These are phyloP conservation scores for Mormyrops boulengeri DNA, from an alignment of 2,797 vertebrate genomes.

Conservation along the genomic window DNA sequence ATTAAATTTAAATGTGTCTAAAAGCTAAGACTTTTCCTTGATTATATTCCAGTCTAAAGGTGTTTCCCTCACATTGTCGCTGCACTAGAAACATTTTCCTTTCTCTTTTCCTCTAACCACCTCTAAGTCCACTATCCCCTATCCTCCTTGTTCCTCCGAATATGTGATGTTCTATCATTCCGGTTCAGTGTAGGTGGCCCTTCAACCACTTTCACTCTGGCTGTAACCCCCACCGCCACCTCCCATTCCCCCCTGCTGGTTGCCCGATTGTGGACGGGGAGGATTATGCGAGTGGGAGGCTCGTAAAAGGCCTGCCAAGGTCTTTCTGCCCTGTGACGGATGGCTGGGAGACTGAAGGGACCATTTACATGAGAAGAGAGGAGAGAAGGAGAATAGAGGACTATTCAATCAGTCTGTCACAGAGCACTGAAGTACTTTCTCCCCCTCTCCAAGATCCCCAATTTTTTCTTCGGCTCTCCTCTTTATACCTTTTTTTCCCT, in stretches of 20 bases:
- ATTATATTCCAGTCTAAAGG: not conserved
- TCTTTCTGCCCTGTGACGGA: conserved; percentile 75
- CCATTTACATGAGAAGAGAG: conserved; percentile 73
- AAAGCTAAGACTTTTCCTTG: not conserved
- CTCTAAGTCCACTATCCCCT: not conserved
- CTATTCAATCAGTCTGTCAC: conserved; percentile 67
- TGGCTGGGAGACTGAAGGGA: conserved; percentile 68
- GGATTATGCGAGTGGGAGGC: conserved; percentile 71
- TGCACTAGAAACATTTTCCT: not conserved
- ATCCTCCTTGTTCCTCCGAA: conserved; percentile 37
- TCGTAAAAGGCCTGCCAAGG: conserved; percentile 72
- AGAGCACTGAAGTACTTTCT: conserved; percentile 50
- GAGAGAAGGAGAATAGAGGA: conserved; percentile 61
- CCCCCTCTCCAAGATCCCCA: conserved; percentile 40
- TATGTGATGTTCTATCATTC: conserved; percentile 50
- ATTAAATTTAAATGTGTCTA: not conserved
- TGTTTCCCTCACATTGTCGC: not conserved
- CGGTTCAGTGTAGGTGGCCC: conserved; percentile 60
- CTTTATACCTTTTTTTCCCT: conserved; percentile 38
- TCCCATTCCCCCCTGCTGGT: conserved; percentile 59
- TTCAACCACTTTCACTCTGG: conserved; percentile 49
- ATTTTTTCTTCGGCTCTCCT: conserved; percentile 44
- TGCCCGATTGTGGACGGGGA: conserved; percentile 56
- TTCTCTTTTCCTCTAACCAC: not conserved
- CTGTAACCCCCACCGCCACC: conserved; percentile 48